Evolutionary conservation across 2,113 vertebrate genomes (phyloP), one percentile per base, ranked within the genome.

Genomic region (Xiphophorus maculatus): DNA sequence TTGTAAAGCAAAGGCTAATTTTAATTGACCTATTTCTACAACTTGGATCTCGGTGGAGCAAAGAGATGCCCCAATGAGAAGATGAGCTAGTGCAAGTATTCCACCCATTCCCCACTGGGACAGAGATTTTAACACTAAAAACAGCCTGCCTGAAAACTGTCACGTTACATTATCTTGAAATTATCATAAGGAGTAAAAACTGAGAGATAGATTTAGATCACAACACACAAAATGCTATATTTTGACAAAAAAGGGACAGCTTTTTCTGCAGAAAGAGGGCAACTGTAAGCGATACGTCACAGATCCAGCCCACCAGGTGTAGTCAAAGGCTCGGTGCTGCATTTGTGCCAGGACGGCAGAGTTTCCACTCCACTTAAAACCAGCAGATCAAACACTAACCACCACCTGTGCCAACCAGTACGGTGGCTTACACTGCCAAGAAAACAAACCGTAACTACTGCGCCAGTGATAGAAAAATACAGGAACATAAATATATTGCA

Each of bases 301-400:
- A 32, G 62, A 32, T 29, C 30, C 61, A n/a, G 25, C 11, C 44
- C 25, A 29, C 27, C 66, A 70, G 51, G 73, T 62, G 51, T 3
- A 30, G 70, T 63, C 65, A 61, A 67, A 61, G 73, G 80, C 70
- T 65, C 29, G 17, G 65, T 22, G 44, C 70, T 66, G 69, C 15
- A 40, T 74, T 79, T 63, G 66, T 68, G 71, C 32, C 63, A 22
- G 74, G 71, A 71, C 33, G 69, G 62, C n/a, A 8, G 63, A 63
- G 73, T 85, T 87, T 87, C 83, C 79, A 83, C 73, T 71, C 65
- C 71, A 73, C 81, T 86, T 83, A 73, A 82, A 78, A 84, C 66
- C 73, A 74, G 66, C 28, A 51, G 44, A 76, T 48, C 19, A 69
- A 84, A 83, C 30, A 60, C 63, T 60, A 62, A 32, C 35, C 28